A percentile compares a stretch with the other conserved stretches of the same genome.
Conservation (phyloP, 2,113 vertebrate species). For the Morphnarchus princeps region DNA sequence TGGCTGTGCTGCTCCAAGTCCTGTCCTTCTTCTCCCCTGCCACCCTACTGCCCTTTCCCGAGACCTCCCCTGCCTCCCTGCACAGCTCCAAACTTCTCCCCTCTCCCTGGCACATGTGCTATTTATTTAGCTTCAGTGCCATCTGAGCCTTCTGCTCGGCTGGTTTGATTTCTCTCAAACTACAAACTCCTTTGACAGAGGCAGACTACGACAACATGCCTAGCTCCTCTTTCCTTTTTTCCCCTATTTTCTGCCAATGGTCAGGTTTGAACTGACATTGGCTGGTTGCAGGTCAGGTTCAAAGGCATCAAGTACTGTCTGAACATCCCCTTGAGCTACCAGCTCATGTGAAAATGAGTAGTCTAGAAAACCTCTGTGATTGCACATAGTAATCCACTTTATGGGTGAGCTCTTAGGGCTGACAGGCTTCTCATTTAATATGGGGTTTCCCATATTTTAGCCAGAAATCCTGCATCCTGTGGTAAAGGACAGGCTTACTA, state of each 20-base stretch:
- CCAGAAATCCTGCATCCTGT: not conserved
- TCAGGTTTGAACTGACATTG: conserved; percentile 22
- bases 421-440: not conserved
- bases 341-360: conserved; percentile 20
- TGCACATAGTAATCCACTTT: not conserved
- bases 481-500: not conserved
- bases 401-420: not conserved
- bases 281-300: conserved; percentile 41
- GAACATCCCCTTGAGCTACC: conserved; percentile 20
- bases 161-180: conserved; percentile 16
- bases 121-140: not conserved
- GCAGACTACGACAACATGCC: not conserved
- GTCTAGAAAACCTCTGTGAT: conserved; percentile 28
- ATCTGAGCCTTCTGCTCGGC: conserved; percentile 11
- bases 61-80: not conserved
- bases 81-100: not conserved
- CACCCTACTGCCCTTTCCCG: not conserved
- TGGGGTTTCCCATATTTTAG: not conserved
- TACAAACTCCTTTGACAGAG: not conserved
- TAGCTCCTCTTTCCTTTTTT: not conserved
- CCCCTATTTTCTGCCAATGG: not conserved
- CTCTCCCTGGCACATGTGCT: rapidly evolving
- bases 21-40: not conserved
- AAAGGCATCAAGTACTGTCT: conserved; percentile 27
- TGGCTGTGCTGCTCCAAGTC: not conserved